These are phyloP conservation scores for Dermolepida albohirtum DNA, from an alignment of 2,888 invertebrate genomes.

Conservation along the genomic window DNA sequence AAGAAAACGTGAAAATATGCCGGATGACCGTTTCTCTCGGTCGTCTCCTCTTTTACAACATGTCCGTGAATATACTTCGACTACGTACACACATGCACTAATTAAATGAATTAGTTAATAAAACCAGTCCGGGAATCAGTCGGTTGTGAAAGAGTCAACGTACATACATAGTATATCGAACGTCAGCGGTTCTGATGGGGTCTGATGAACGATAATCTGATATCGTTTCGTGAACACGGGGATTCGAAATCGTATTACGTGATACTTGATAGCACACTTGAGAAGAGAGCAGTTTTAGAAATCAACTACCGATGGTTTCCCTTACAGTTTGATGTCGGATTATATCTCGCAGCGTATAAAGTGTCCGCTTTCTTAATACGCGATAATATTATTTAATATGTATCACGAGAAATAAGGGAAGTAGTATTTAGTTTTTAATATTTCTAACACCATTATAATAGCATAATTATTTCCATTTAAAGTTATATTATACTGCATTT, in stretches of 20 bases:
- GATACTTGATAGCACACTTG: constrained; percentile 37
- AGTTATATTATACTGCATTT: no score
- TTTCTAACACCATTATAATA: no score
- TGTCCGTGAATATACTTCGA: neutral
- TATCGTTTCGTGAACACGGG: constrained; percentile 14
- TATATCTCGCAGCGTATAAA: no score
- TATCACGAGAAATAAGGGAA: no score
- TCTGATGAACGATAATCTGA: constrained; percentile 41
- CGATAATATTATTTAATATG: no score
- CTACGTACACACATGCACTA: constrained; percentile 24
- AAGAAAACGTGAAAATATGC: constrained; percentile 37
- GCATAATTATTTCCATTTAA: no score
- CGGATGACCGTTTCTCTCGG: constrained; percentile 16
- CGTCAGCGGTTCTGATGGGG: constrained; percentile 35
- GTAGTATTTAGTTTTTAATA: no score
- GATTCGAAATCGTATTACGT: constrained; percentile 40
- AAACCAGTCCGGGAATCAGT: constrained; percentile 41
- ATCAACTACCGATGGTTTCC: neutral
- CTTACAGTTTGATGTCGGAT: no score
- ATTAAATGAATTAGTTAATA: constrained; percentile 43
- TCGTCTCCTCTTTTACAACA: constrained; percentile 2
- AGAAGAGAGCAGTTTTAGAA: constrained; percentile 27
- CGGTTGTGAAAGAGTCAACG: constrained; percentile 37
- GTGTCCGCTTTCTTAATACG: no score
- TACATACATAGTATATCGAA: constrained; percentile 33